Conservation (phyloP, 2,888 invertebrate genomes). For the Erebia aethiops region DNA sequence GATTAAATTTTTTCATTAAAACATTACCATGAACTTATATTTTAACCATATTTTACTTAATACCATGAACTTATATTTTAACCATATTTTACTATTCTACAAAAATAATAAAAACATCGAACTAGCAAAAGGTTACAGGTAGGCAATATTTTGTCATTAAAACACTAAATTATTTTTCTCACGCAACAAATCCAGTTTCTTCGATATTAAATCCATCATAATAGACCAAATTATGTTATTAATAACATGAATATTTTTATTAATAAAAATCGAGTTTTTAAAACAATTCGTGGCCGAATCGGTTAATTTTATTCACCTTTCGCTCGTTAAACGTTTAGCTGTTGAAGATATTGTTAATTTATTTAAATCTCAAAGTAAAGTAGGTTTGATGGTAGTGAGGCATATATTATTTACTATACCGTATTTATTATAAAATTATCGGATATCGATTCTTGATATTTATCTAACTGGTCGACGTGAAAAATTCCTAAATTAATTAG, state of each 20-base stretch:
- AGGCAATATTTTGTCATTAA: background rate
- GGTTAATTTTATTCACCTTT: conserved; percentile 22
- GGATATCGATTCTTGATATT: conserved; percentile 3
- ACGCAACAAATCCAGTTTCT: conserved; percentile 1
- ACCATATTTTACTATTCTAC: background rate
- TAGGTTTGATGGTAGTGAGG: background rate
- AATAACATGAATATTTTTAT: conserved; percentile 5
- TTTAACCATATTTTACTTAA: background rate
- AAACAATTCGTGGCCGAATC: conserved; percentile 2
- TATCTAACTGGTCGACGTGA: background rate
- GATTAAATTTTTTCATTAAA: background rate
- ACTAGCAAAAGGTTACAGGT: background rate
- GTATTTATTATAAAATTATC: conserved; percentile 4
- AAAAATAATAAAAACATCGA: background rate
- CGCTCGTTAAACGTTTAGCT: conserved; percentile 10
- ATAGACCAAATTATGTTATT: conserved; percentile 13
- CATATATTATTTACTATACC: background rate
- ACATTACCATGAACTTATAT: background rate
- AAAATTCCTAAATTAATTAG: background rate
- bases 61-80: background rate
- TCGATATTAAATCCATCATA: conserved; percentile 1
- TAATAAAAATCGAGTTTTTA: conserved; percentile 10
- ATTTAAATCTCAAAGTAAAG: conserved; percentile 16
- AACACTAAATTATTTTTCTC: conserved; percentile 4
- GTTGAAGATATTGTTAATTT: conserved; percentile 17